Percentiles rank a stretch among this genome's conserved stretches.
Evolutionary conservation across 2,888 invertebrate genomes (phyloP).

Genomic region (Epinotia ramella): DNA sequence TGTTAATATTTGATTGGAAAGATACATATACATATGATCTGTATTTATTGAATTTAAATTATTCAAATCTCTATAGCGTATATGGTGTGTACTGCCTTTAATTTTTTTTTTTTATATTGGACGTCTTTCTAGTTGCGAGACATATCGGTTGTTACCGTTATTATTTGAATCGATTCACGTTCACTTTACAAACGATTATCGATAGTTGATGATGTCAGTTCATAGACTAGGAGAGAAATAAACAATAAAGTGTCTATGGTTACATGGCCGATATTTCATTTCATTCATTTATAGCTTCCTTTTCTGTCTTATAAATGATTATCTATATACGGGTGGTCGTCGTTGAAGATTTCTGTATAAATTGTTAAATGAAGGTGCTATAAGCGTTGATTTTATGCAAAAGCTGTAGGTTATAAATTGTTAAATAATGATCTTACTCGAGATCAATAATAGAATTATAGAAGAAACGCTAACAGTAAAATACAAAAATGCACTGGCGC

Average conservation of each 20-base stretch:
- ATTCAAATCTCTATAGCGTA: not conserved
- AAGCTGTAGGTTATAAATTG: constrained; percentile 83
- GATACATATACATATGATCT: not conserved
- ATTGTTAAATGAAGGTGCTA: constrained; percentile 85
- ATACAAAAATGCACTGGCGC: constrained; percentile 97
- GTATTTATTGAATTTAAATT: not conserved
- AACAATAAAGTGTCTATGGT: constrained; percentile 62
- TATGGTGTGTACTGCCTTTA: not conserved
- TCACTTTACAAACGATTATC: constrained; percentile 10
- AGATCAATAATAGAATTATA: constrained; percentile 99
- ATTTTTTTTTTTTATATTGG: not conserved
- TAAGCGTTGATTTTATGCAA: constrained; percentile 84
- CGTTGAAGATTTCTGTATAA: constrained; percentile 78
- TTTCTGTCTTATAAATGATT: constrained; percentile 78
- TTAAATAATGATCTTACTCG: constrained; percentile 96
- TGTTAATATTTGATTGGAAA: not conserved
- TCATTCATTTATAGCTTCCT: constrained; percentile 77
- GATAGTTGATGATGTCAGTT: constrained; percentile 44
- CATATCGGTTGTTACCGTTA: constrained; percentile 11
- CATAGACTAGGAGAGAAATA: constrained; percentile 46
- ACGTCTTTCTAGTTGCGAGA: not conserved
- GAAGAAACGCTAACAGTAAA: constrained; percentile 98
- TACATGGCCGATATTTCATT: constrained; percentile 75
- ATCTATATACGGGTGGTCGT: constrained; percentile 79
- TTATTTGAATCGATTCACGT: not conserved